phyloP scores from a whole-genome alignment of 2,888 invertebrate species.

The Diarsia dahlii region DNA sequence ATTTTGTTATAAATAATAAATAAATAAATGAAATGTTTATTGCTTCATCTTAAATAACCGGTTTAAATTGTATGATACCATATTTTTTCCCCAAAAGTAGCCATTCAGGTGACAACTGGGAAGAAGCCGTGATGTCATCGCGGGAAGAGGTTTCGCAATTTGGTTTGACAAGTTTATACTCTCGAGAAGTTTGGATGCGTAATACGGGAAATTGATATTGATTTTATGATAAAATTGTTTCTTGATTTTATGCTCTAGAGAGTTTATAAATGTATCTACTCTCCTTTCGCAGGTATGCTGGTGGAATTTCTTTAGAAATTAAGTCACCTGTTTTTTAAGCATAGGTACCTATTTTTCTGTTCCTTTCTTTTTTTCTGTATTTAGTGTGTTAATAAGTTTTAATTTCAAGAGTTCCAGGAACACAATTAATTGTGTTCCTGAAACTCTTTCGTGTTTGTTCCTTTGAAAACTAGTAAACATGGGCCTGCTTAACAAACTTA shows the following conservation, averaged over 20 bases:
- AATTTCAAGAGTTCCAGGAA: no score
- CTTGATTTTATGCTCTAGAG: constrained; percentile 8
- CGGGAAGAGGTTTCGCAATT: constrained; percentile 43
- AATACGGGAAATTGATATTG: constrained; percentile 44
- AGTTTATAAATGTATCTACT: not conserved
- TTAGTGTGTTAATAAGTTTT: no score
- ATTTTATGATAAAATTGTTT: constrained; percentile 35
- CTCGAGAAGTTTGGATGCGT: constrained; percentile 28
- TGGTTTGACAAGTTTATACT: constrained; percentile 44
- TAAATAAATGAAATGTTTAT: no score
- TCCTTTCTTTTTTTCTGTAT: no score
- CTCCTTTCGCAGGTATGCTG: no score
- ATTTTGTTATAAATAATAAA: no score
- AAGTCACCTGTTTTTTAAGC: no score
- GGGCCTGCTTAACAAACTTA: not conserved
- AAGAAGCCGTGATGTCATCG: constrained; percentile 9
- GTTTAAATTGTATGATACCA: not conserved
- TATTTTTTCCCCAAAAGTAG: not conserved
- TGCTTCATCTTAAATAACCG: no score
- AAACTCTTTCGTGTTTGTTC: not conserved
- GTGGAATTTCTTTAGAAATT: no score
- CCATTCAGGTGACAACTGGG: not conserved
- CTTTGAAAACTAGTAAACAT: not conserved
- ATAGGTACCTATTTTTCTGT: no score
- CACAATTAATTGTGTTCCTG: not conserved